Conservation (phyloP, 2,113 vertebrate species). For the Mustelus asterias region DNA sequence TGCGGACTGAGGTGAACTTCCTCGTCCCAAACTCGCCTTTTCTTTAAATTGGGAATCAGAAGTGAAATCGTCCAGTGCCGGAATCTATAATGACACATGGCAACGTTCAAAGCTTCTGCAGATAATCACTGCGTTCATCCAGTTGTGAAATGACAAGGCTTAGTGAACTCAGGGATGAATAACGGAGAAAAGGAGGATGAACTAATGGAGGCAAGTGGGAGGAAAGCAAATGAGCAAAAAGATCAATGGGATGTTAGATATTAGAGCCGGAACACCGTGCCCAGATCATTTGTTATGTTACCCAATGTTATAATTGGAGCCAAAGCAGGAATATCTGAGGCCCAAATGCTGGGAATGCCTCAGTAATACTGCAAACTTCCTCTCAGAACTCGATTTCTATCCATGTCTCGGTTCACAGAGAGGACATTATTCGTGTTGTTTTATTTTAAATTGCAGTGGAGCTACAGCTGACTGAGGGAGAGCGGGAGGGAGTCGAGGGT, state of each 20-base stretch:
- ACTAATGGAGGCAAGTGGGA: not conserved
- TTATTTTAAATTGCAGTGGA: not conserved
- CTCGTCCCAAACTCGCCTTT: not conserved
- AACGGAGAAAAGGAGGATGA: not conserved
- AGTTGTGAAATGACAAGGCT: not conserved
- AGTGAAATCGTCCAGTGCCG: not conserved
- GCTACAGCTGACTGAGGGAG: not conserved
- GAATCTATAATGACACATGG: not conserved
- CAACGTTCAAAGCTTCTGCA: not conserved
- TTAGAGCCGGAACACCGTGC: not conserved
- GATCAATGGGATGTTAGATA: not conserved
- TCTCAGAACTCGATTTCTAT: not conserved
- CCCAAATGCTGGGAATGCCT: not conserved
- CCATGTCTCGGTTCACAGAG: not conserved
- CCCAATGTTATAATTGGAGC: not conserved
- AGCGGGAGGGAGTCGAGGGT: not conserved
- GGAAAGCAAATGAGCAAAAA: not conserved
- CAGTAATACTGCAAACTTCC: not conserved
- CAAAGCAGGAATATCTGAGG: not conserved
- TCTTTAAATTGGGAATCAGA: not conserved
- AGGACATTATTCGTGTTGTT: not conserved
- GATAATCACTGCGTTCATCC: not conserved
- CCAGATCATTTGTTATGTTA: not conserved
- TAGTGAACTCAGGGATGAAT: not conserved
- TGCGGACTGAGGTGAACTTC: not conserved